A percentile compares a stretch with the other conserved stretches of the same genome.
phyloP scores from a whole-genome alignment of 2,888 invertebrate species.

The Subacronicta megacephala region DNA sequence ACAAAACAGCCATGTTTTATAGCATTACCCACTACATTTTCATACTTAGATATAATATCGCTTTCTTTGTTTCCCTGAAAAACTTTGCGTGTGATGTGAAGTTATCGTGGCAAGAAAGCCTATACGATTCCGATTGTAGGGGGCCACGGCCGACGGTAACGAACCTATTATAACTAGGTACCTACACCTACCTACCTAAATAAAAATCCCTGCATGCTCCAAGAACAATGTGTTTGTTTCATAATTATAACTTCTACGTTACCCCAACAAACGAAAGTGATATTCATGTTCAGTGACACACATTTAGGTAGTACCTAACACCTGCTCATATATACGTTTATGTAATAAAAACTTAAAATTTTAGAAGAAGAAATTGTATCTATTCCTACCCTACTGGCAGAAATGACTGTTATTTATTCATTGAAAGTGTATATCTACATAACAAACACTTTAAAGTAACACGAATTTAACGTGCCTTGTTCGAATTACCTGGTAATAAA shows the following conservation, averaged over 20 bases:
- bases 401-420: conserved; percentile 35
- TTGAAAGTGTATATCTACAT: conserved; percentile 38
- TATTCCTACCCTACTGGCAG: conserved; percentile 37
- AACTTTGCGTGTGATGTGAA: conserved; percentile 40
- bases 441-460: conserved; percentile 42
- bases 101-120: conserved; percentile 17
- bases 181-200: too few species aligned
- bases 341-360: conserved; percentile 51
- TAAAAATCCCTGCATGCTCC: too few species aligned
- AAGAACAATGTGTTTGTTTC: conserved; percentile 38
- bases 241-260: conserved; percentile 33
- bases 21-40: too few species aligned
- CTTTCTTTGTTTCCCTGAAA: conserved; percentile 11
- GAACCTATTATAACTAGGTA: too few species aligned
- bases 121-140: conserved; percentile 24
- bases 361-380: conserved; percentile 37
- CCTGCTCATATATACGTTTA: conserved; percentile 35
- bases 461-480: conserved; percentile 32
- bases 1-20: too few species aligned
- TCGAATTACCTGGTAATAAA: conserved; percentile 38
- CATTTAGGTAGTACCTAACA: too few species aligned
- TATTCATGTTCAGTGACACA: too few species aligned
- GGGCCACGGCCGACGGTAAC: conserved; percentile 14
- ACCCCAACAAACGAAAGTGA: conserved; percentile 61
- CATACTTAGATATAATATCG: too few species aligned